A percentile compares a stretch with the other conserved stretches of the same genome.
phyloP scores from a whole-genome alignment of 2,888 invertebrate species.

The Plagodis pulveraria region DNA sequence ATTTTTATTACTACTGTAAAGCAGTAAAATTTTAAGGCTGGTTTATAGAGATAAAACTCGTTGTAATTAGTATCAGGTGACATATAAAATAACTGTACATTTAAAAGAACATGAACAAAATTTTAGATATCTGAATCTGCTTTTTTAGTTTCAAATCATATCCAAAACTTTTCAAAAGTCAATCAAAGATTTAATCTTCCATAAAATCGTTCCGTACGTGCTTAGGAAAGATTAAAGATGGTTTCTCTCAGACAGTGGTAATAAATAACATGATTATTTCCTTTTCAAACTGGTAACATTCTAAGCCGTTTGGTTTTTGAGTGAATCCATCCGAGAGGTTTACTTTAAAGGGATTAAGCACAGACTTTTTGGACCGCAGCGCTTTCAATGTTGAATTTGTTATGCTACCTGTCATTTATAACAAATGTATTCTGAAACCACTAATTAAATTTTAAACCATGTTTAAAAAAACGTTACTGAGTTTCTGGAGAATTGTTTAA shows the following conservation, averaged over 20 bases:
- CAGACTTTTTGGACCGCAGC: constrained; percentile 35
- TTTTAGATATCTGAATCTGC: background rate
- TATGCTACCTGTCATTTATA: constrained; percentile 42
- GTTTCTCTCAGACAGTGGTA: constrained; percentile 66
- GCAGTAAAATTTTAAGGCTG: constrained; percentile 36
- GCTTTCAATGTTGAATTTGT: constrained; percentile 35
- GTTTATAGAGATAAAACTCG: constrained; percentile 29
- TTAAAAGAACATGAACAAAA: background rate
- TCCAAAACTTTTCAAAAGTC: constrained; percentile 66
- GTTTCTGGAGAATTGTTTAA: too few species aligned
- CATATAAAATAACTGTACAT: constrained; percentile 13
- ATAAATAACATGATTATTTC: constrained; percentile 84
- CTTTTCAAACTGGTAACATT: constrained; percentile 69
- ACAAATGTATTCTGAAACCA: constrained; percentile 28
- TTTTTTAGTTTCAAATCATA: constrained; percentile 57
- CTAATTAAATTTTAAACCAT: constrained; percentile 33
- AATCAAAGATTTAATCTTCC: constrained; percentile 75
- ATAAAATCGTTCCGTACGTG: constrained; percentile 76
- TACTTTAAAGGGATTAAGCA: constrained; percentile 66
- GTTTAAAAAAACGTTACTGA: constrained; percentile 2
- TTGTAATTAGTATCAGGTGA: constrained; percentile 31
- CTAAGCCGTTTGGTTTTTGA: constrained; percentile 64
- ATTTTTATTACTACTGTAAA: constrained; percentile 41
- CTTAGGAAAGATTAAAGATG: constrained; percentile 78
- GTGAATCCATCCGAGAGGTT: constrained; percentile 66